Percentiles rank a stretch among this genome's conserved stretches.
Conservation (phyloP, 1,140 invertebrate species). For the Lasioglossum albipes region DNA sequence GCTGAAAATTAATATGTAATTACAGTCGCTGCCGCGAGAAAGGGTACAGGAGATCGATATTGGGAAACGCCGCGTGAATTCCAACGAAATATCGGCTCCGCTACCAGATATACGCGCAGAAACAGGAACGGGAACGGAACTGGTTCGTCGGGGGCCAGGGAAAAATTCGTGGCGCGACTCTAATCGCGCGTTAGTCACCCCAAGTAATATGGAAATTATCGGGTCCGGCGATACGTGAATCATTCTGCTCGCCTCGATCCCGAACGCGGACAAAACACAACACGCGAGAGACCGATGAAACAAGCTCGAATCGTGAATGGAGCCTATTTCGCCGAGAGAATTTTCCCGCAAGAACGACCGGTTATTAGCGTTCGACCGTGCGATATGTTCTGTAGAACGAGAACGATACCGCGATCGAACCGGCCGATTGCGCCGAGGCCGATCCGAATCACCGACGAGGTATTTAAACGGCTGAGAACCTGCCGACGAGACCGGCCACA, state of each 20-base stretch:
- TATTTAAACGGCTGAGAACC: background rate
- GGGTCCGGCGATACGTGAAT: slow-evolving; percentile 61
- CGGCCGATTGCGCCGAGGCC: background rate
- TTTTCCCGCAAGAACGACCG: slow-evolving; percentile 12
- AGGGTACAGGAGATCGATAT: slow-evolving; percentile 50
- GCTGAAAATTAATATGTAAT: slow-evolving; percentile 63
- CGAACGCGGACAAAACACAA: no score
- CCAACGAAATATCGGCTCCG: slow-evolving; percentile 31
- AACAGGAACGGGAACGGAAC: slow-evolving; percentile 33
- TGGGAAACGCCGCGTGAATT: slow-evolving; percentile 57
- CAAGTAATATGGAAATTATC: slow-evolving; percentile 71
- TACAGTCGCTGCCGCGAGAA: slow-evolving; percentile 35
- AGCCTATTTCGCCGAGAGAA: background rate
- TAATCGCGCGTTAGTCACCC: slow-evolving; percentile 70
- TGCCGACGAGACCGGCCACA: background rate
- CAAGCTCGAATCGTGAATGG: slow-evolving; percentile 20
- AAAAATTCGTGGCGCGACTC: slow-evolving; percentile 51
- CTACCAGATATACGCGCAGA: no score
- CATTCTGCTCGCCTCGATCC: slow-evolving; percentile 36
- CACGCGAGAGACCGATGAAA: background rate
- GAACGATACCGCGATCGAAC: background rate
- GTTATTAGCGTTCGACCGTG: slow-evolving; percentile 5
- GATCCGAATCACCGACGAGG: background rate
- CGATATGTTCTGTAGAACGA: background rate
- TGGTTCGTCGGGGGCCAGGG: slow-evolving; percentile 31